Base-by-base conservation (phyloP, 2,888 invertebrate genomes). In the Epirrhoe tristata region DNA sequence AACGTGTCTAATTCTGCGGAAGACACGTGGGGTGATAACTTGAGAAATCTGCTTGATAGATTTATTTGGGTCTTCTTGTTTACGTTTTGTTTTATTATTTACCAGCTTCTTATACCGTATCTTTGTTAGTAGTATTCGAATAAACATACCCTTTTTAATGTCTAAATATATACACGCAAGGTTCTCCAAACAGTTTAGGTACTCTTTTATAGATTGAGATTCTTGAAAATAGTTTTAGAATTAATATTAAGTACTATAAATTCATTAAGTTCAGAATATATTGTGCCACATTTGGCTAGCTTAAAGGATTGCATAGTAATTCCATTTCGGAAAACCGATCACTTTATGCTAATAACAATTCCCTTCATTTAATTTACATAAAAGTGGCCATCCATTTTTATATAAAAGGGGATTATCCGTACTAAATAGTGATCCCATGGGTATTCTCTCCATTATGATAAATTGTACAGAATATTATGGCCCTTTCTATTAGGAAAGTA, bases 311-410 rank as follows among this genome's bases (percentile, higher is more conserved):
- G 73, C 72, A 68, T 69, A 75, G 71, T 75, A 82, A 83, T 85
- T 71, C 82, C 73, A 71, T 72, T 77, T 79, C 67, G 72, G 78
- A 83, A 81, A 78, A 87, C 84, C 84, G 80, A 82, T 85, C 81
- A 77, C 82, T 78, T 79, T 80, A 58, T 73, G 81, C 81, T 79
- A 74, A 76, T 79, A 83, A 80, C 82, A 82, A 79, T 80, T 84
- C 89, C 90, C 85, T 84, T 83, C 85, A 87, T 89, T 90, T 87
- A 86, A 93, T 92, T 91, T 91, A 91, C 90, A 92, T 92, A 88
- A 91, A 87, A 88, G 87, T 86, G 80, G 79, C 85, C 76, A 89
- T 89, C 88, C 86, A 85, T 90, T 90, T 92, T 92, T 91, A 86
- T 91, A 86, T 91, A 86, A 87, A 89, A 86, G 88, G 87, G 88